These are phyloP conservation scores for Centropyge bicolor DNA, from an alignment of 2,797 vertebrate species.

Conservation along the genomic window DNA sequence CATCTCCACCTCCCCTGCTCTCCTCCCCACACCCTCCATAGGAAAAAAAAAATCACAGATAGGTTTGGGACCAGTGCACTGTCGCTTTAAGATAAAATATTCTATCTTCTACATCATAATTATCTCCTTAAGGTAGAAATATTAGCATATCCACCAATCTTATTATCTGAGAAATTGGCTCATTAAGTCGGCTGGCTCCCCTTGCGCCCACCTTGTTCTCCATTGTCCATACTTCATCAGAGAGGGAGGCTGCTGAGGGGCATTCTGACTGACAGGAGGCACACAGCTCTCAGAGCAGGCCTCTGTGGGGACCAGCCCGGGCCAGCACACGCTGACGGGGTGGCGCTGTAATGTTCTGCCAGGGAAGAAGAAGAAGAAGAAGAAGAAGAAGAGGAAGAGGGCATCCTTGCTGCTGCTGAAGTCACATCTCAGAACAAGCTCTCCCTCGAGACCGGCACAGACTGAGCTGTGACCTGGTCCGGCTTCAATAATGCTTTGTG, in stretches of 20 bases:
- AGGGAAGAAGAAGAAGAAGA: constrained; percentile 18
- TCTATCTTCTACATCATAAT: constrained; percentile 91
- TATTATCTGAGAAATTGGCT: constrained; percentile 92
- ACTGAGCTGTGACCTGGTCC: constrained; percentile 39
- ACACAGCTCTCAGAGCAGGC: constrained; percentile 51
- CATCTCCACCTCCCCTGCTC: background rate
- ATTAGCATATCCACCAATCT: constrained; percentile 92
- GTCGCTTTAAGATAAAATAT: constrained; percentile 90
- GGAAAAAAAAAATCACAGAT: constrained; percentile 61
- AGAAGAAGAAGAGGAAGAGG: constrained; percentile 32
- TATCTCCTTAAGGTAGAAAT: constrained; percentile 93
- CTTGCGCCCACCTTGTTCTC: constrained; percentile 87
- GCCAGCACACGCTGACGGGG: constrained; percentile 50
- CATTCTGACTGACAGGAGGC: constrained; percentile 85
- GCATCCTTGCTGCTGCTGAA: constrained; percentile 40
- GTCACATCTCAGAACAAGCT: constrained; percentile 53
- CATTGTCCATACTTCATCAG: constrained; percentile 89
- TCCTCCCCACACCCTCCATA: constrained; percentile 45
- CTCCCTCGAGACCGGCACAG: constrained; percentile 38
- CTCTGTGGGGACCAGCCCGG: constrained; percentile 65
- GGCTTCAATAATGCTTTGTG: constrained; percentile 33
- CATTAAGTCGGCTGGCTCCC: constrained; percentile 89
- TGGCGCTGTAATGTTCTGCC: constrained; percentile 36
- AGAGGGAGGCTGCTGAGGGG: constrained; percentile 79
- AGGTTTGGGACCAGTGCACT: constrained; percentile 80